phyloP scores from a whole-genome alignment of 2,113 vertebrate species.

The Puma concolor region DNA sequence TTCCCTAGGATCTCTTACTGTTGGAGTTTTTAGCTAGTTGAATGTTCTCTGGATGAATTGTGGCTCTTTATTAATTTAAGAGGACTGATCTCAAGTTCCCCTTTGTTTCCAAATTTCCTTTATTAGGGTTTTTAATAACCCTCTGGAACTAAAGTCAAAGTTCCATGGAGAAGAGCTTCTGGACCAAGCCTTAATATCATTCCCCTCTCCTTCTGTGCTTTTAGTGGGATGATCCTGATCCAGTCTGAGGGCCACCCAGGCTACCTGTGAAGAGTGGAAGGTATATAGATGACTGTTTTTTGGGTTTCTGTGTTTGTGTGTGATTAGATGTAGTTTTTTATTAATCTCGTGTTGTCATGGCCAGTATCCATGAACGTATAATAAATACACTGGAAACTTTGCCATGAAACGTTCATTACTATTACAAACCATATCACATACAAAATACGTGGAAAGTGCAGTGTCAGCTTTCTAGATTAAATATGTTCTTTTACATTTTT shows the following conservation, averaged over 20 bases:
- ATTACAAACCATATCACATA: not conserved
- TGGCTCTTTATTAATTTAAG: not conserved
- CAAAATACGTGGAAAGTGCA: not conserved
- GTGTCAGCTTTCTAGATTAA: not conserved
- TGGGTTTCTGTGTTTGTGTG: not conserved
- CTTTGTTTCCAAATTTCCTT: not conserved
- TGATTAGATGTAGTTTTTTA: not conserved
- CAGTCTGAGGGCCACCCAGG: not conserved
- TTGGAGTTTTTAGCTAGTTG: not conserved
- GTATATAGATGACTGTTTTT: not conserved
- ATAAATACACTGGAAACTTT: constrained; percentile 5
- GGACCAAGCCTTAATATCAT: not conserved
- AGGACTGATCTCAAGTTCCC: not conserved
- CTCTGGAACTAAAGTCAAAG: not conserved
- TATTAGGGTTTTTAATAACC: not conserved
- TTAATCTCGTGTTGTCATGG: not conserved
- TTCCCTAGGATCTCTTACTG: not conserved
- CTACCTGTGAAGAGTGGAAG: not conserved
- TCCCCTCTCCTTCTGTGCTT: not conserved
- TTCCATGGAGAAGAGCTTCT: not conserved
- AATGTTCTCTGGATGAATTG: not conserved
- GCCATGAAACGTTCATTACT: not conserved
- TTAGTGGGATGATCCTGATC: not conserved
- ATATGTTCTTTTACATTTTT: not conserved
- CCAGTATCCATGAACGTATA: not conserved